Conservation (phyloP, 2,797 vertebrate species). For the Psittacula echo region DNA sequence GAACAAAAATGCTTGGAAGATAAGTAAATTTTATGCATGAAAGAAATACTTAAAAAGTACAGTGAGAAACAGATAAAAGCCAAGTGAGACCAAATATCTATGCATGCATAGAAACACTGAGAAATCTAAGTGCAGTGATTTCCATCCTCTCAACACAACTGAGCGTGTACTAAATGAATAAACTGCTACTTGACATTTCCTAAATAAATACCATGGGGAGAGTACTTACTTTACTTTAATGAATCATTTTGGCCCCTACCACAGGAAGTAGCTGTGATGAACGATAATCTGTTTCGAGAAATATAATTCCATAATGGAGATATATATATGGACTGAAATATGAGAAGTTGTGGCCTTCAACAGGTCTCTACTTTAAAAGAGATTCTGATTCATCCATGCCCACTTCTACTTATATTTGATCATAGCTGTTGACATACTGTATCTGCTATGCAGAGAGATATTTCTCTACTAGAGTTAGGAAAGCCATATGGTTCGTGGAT, state of each 20-base stretch:
- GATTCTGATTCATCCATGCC: constrained; percentile 60
- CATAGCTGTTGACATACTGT: constrained; percentile 55
- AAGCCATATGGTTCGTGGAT: constrained; percentile 58
- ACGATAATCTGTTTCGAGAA: constrained; percentile 13
- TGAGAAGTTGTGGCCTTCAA: constrained; percentile 21
- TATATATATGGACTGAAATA: constrained; percentile 32
- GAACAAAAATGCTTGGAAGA: constrained; percentile 3
- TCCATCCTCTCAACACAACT: constrained; percentile 34
- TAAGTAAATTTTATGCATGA: constrained; percentile 19
- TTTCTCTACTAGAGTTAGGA: constrained; percentile 54
- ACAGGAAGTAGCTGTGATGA: constrained; percentile 47
- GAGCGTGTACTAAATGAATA: constrained; percentile 30
- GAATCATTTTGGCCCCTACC: constrained; percentile 58
- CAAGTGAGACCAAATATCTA: constrained; percentile 39
- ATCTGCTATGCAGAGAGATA: constrained; percentile 33
- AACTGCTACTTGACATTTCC: constrained; percentile 67
- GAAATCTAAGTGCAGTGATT: constrained; percentile 45
- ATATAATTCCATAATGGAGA: constrained; percentile 29
- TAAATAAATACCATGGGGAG: constrained; percentile 54
- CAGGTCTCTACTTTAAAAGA: constrained; percentile 22
- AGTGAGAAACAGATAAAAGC: constrained; percentile 15
- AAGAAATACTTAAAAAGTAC: constrained; percentile 5
- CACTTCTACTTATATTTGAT: constrained; percentile 61
- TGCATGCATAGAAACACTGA: constrained; percentile 4
- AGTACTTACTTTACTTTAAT: constrained; percentile 61